These are phyloP conservation scores for Sula dactylatra DNA, from an alignment of 2,113 vertebrate species.

Conservation along the genomic window DNA sequence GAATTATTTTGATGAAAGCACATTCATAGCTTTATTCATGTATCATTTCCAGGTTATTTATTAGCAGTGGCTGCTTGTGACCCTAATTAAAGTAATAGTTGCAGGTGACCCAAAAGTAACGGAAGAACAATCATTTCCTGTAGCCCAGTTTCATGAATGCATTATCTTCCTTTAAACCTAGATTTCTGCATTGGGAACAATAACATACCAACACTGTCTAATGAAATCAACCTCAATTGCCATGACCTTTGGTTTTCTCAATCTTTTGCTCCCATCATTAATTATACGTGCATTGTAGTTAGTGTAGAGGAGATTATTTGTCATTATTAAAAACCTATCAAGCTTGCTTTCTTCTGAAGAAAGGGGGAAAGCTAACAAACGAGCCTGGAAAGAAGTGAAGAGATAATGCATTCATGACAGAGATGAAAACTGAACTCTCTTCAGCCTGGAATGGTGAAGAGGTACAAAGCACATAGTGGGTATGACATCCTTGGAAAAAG, in stretches of 20 bases:
- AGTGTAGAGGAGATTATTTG: neutral
- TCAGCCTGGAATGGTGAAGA: neutral
- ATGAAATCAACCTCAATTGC: constrained; percentile 51
- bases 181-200: constrained; percentile 50
- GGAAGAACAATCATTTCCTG: constrained; percentile 17
- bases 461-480: neutral
- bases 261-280: constrained; percentile 45
- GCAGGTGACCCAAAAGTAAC: constrained; percentile 21
- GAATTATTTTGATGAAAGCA: neutral
- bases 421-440: neutral
- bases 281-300: constrained; percentile 30
- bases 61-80: constrained; percentile 4
- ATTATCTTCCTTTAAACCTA: constrained; percentile 30
- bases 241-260: constrained; percentile 56
- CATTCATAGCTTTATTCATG: neutral
- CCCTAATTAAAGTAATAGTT: constrained; percentile 25
- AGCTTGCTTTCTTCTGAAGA: constrained; percentile 28
- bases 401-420: neutral
- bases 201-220: constrained; percentile 38
- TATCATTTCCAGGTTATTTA: neutral
- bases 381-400: neutral
- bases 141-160: constrained; percentile 19
- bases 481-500: neutral
- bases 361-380: neutral
- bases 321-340: constrained; percentile 22